Base-by-base conservation (phyloP, 23 tunicate species). In the Ascidia mentula region DNA sequence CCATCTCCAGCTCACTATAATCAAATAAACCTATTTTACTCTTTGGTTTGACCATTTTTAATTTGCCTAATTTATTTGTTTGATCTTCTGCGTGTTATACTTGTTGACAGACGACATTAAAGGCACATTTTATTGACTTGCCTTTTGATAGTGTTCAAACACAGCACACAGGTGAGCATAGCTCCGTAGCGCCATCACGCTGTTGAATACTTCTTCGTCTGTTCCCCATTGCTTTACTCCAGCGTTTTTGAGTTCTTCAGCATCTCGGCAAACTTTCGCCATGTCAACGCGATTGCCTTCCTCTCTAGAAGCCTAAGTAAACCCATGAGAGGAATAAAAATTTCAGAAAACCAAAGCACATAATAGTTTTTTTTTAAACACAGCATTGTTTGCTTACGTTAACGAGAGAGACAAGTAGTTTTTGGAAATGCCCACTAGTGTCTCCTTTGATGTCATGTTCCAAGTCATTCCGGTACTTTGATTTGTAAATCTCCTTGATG, bases 211-310 rank as follows among this genome's bases (percentile, higher is more conserved):
- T 0, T 39, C 77, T 70, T 81, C 77, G 35, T 81, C 85, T 5
- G 77, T 81, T 72, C 77, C 77, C 85, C 77, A 81, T 35, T 28
- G 39, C 35, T 81, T 81, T 6, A 35, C 85, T 12, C 85, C 85
- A 0, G 78, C 77, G 6, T 81, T 37, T 1, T 38, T 12, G n/a
- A 81, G 77, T n/a, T 18, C 18, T 72, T 40, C 0, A 0, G 85
- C 85, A 22, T 81, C 85, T 12, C 7, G 8, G 26, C 38, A 32
- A 0, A 69, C 85, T 31, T 70, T 30, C 37, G 30, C 38, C 0
- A 9, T 0, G 34, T 81, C 85, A 35, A 72, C 77, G 6, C 13
- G 13, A 39, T 18, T 69, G 65, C 65, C 13, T 28, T 53, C 65
- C 4, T 53, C 65, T 9, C 65, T 53, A 3, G 65, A 6, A 6